Evolutionary conservation across 2,888 invertebrate species (phyloP).

Genomic region (Lumbricus terrestris): DNA sequence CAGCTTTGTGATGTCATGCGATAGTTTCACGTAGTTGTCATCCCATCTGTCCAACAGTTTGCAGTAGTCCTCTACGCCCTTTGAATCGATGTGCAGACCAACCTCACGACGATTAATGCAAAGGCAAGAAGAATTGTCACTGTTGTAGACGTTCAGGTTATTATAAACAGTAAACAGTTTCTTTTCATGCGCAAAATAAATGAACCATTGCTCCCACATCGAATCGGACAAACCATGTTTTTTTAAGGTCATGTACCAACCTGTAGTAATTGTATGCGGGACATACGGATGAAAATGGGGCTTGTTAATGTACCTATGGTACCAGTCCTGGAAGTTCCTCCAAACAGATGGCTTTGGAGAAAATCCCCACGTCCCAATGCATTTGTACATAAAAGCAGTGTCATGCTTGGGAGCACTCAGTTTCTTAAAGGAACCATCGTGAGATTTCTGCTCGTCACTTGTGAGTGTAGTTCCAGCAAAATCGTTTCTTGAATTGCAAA

Average conservation of each 20-base stretch:
- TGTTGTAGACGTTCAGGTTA: conserved; percentile 22
- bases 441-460: conserved; percentile 29
- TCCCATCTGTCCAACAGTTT: conserved; percentile 22
- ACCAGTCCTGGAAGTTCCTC: no score
- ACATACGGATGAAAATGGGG: no score
- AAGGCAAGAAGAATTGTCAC: conserved; percentile 5
- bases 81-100: background rate
- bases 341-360: no score
- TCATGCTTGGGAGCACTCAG: no score
- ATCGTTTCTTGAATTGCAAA: conserved; percentile 12
- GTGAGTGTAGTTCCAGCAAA: conserved; percentile 28
- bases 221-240: no score
- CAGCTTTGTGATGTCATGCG: conserved; percentile 40
- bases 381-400: no score
- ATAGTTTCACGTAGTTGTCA: conserved; percentile 22
- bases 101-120: no score
- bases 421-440: background rate
- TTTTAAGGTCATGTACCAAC: no score
- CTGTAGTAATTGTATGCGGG: no score
- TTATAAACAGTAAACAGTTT: conserved; percentile 12
- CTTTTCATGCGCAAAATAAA: conserved; percentile 25
- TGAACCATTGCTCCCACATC: conserved; percentile 38
- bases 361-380: no score
- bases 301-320: no score
- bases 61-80: conserved; percentile 19